Base-by-base conservation (phyloP, 2,797 vertebrate species). In the Falco rusticolus region DNA sequence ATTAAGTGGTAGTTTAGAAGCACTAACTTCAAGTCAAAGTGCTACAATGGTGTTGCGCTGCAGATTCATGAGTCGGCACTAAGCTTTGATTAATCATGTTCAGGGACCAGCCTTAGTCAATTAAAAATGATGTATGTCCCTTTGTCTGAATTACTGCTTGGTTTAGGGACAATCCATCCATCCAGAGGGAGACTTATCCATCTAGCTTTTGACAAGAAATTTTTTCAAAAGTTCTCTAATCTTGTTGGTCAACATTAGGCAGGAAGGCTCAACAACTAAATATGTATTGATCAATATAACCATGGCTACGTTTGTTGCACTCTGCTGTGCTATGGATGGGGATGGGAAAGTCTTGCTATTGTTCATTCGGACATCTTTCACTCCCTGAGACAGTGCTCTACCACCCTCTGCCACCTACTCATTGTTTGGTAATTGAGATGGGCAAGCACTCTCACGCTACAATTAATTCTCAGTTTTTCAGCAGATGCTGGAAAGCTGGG, bases 71-170 rank as follows among this genome's bases (percentile, higher is more conserved):
- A 97, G 92, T 57, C 92, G 89, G 94, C 94, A 97, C 97, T 96
- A 93, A 92, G 61, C 97, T 98, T 98, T 96, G 95, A 98, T 98
- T 98, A 97, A 96, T 97, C 6, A 51, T 97, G 89, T 97, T 98
- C 90, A 64, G 97, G 96, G 98, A 98, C 97, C 89, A 94, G 90
- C 93, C 88, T 96, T 96, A 82, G 94, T 98, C 98, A 98, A 98
- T 99, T 99, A 99, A 98, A 98, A 98, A 98, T 99, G 98, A 99
- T 98, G 97, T 97, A 99, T 98, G 97, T 96, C 95, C 97, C 97
- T 96, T 96, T 97, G 96, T 97, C 97, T 91, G 96, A 98, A 98
- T 94, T 92, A 96, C 94, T 63, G 57, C 75, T 72, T 89, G 22
- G 97, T 97, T 97, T 91, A 97, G 97, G 94, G 97, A 98, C 97